phyloP scores from a whole-genome alignment of 1,140 invertebrate genomes.

The Panulirus ornatus region DNA sequence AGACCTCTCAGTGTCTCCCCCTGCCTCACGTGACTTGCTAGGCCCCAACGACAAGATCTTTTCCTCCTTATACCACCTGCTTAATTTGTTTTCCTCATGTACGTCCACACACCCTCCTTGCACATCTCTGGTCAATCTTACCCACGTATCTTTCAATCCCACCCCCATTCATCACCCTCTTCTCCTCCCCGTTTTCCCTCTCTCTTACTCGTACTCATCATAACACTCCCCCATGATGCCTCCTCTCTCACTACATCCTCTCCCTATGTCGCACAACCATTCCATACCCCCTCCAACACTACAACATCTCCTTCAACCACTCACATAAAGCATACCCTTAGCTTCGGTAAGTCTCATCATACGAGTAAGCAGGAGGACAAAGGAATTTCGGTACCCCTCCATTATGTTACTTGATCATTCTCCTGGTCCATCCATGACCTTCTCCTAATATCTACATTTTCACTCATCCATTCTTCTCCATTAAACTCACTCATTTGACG shows the following conservation, averaged over 20 bases:
- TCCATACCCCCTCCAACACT: neutral
- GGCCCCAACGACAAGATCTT: neutral
- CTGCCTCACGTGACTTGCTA: neutral
- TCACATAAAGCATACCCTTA: no score
- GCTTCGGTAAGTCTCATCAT: no score
- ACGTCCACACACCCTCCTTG: no score
- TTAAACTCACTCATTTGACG: no score
- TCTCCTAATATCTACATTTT: no score
- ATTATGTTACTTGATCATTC: no score
- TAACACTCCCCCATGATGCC: neutral
- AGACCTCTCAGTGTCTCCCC: no score
- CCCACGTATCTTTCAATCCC: neutral
- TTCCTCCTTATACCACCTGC: neutral
- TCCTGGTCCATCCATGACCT: no score
- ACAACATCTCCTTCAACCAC: no score
- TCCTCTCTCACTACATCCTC: neutral
- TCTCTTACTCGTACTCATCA: neutral
- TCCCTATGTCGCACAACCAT: neutral
- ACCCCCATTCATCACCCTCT: neutral
- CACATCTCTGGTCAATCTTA: neutral
- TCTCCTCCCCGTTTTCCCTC: neutral
- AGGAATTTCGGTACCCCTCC: no score
- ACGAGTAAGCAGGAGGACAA: no score
- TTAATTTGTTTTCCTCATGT: neutral
- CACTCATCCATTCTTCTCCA: no score